These are phyloP conservation scores for Platycheirus rosarum DNA, from an alignment of 2,888 invertebrate genomes.

Conservation along the genomic window DNA sequence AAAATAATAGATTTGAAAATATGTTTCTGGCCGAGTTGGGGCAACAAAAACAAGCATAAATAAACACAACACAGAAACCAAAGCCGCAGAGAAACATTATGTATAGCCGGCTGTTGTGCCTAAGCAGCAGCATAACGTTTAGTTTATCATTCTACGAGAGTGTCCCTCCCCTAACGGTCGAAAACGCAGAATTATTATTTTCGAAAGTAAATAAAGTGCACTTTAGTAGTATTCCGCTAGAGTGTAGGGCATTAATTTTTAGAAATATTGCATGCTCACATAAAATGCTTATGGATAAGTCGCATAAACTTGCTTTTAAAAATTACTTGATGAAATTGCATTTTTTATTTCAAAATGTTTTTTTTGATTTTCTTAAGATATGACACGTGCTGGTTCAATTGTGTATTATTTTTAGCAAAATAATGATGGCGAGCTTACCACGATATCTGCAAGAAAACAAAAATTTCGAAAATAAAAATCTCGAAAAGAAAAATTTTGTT, in stretches of 20 bases:
- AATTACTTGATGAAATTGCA: too few relatives aligned
- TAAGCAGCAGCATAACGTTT: conserved; percentile 19
- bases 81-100: conserved; percentile 6
- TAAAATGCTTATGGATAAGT: too few relatives aligned
- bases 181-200: conserved; percentile 52
- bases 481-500: too few relatives aligned
- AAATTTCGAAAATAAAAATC: too few relatives aligned
- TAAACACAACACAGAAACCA: conserved; percentile 14
- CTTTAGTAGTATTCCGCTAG: conserved; percentile 12
- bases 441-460: too few relatives aligned
- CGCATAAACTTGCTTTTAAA: too few relatives aligned
- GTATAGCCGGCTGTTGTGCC: neutral
- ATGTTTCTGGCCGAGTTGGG: conserved; percentile 33
- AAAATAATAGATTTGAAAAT: conserved; percentile 31
- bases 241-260: too few relatives aligned
- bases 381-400: too few relatives aligned
- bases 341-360: too few relatives aligned
- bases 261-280: neutral
- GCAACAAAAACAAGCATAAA: conserved; percentile 42
- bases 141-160: conserved; percentile 24
- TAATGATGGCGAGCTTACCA: too few relatives aligned
- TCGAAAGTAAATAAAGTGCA: conserved; percentile 35
- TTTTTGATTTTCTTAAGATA: too few relatives aligned
- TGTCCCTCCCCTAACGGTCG: neutral
- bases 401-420: too few relatives aligned